Conservation (phyloP, 2,797 vertebrate species). For the Austrolebias charrua region DNA sequence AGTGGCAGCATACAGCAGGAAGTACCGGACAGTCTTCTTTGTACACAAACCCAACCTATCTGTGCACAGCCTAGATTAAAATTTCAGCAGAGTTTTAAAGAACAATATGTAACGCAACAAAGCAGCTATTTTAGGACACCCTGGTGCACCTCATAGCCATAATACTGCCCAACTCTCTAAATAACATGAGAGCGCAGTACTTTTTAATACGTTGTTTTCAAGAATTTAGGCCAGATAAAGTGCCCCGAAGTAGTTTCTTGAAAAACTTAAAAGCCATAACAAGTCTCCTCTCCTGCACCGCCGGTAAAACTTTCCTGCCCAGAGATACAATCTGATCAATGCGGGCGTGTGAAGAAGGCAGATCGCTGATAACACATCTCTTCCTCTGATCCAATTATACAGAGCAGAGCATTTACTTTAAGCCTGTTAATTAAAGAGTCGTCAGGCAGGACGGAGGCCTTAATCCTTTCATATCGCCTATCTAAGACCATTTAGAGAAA, state of each 20-base stretch:
- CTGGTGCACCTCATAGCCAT: too few species aligned
- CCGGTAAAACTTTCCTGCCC: constrained; percentile 44
- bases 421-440: constrained; percentile 80
- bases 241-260: constrained; percentile 46
- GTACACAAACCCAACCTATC: too few species aligned
- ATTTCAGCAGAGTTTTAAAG: too few species aligned
- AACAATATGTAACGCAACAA: too few species aligned
- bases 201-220: not conserved
- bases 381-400: constrained; percentile 77
- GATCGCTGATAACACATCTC: constrained; percentile 78
- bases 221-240: not conserved
- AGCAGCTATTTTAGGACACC: too few species aligned
- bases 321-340: constrained; percentile 68
- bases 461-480: constrained; percentile 73
- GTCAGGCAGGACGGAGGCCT: constrained; percentile 62
- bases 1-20: too few species aligned
- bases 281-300: constrained; percentile 4
- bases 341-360: constrained; percentile 69
- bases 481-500: constrained; percentile 65
- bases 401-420: constrained; percentile 79
- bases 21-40: too few species aligned
- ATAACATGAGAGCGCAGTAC: not conserved
- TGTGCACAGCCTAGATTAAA: too few species aligned
- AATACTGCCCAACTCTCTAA: too few species aligned
- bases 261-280: constrained; percentile 44